Percentiles rank a stretch among this genome's conserved stretches.
Conservation (phyloP, 2,797 vertebrate species). For the Choloepus didactylus region DNA sequence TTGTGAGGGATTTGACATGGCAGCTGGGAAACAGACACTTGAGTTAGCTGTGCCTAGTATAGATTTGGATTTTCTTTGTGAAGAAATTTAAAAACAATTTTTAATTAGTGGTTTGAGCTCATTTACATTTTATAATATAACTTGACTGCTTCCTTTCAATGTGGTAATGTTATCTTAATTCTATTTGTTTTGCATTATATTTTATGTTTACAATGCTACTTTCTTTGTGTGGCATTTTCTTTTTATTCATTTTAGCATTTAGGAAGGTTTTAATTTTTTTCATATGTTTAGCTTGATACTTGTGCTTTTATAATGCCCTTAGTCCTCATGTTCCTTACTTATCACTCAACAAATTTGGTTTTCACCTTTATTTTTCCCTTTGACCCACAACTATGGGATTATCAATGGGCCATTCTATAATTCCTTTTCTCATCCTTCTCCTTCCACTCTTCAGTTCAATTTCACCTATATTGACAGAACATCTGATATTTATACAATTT, state of each 20-base stretch:
- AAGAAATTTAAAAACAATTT: constrained; percentile 8
- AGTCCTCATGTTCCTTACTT: neutral
- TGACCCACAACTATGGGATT: neutral
- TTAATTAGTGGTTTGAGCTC: neutral
- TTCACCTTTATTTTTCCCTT: neutral
- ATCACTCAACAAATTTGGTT: neutral
- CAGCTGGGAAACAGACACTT: no score
- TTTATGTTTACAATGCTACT: neutral
- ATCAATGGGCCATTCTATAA: neutral
- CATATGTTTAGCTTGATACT: neutral
- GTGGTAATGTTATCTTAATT: neutral
- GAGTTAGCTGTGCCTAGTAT: neutral
- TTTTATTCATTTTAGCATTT: neutral
- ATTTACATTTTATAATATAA: constrained; percentile 17
- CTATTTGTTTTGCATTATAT: neutral
- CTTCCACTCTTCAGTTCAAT: neutral
- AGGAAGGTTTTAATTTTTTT: constrained; percentile 2
- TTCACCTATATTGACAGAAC: neutral
- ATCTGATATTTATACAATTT: neutral
- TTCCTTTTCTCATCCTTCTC: neutral
- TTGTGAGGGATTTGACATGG: no score
- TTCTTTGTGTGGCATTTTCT: neutral
- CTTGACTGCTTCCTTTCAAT: neutral
- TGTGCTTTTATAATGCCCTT: neutral
- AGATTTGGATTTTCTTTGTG: neutral